These are phyloP conservation scores for Chelonia mydas DNA, from an alignment of 2,797 vertebrate genomes.

Conservation along the genomic window DNA sequence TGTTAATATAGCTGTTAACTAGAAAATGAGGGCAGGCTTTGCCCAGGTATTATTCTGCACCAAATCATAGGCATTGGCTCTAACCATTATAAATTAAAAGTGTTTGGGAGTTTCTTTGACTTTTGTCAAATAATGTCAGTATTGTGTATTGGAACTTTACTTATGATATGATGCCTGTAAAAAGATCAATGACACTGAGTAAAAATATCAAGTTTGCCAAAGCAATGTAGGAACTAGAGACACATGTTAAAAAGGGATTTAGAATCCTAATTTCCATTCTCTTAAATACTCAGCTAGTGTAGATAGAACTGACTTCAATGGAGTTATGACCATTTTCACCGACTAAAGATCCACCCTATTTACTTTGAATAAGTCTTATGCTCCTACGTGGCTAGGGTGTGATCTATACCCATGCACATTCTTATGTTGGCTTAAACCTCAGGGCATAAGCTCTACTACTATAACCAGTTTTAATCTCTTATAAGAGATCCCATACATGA, in stretches of 20 bases:
- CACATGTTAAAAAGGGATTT: neutral
- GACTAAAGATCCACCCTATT: neutral
- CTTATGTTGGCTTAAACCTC: neutral
- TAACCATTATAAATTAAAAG: neutral
- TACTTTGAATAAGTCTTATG: neutral
- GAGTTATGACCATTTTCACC: neutral
- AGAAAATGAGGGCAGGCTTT: neutral
- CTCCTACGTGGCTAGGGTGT: neutral
- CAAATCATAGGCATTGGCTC: neutral
- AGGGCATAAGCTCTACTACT: neutral
- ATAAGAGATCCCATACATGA: neutral
- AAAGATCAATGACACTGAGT: neutral
- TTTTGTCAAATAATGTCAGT: neutral
- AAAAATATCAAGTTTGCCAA: neutral
- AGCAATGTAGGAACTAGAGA: neutral
- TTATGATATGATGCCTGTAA: accelerated
- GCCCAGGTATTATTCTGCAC: neutral
- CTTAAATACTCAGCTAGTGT: neutral
- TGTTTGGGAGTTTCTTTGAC: neutral
- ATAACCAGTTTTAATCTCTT: neutral
- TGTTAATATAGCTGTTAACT: accelerated
- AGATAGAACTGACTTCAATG: neutral
- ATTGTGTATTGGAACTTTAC: neutral
- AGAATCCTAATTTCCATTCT: neutral
- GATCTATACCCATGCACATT: neutral